Percentiles rank a stretch among this genome's conserved stretches.
phyloP scores from a whole-genome alignment of 2,888 invertebrate species.

The Chorisops tibialis region DNA sequence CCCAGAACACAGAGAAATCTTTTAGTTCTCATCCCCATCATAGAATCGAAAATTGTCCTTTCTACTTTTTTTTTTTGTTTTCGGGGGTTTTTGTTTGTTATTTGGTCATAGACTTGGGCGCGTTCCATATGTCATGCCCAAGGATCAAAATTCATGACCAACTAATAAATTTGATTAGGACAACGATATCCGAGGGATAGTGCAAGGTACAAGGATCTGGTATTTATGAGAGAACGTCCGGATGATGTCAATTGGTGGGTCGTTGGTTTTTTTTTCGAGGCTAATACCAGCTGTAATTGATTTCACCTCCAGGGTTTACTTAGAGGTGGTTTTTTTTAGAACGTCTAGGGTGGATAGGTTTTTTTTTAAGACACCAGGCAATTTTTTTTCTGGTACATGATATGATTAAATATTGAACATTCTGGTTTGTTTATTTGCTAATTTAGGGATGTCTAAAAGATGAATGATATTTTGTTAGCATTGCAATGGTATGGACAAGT shows the following conservation, averaged over 20 bases:
- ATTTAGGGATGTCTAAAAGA: no score
- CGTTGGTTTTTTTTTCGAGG: slow-evolving; percentile 17
- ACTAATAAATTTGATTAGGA: slow-evolving; percentile 35
- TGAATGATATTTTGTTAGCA: no score
- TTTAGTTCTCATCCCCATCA: no score
- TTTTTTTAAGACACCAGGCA: not conserved
- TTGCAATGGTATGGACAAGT: no score
- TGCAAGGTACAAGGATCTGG: not conserved
- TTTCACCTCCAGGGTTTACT: slow-evolving; percentile 32
- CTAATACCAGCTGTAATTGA: slow-evolving; percentile 34
- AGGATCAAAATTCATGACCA: slow-evolving; percentile 35
- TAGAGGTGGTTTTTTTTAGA: slow-evolving; percentile 9
- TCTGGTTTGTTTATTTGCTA: no score
- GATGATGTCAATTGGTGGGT: slow-evolving; percentile 16
- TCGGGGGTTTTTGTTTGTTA: slow-evolving; percentile 22
- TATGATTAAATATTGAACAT: slow-evolving; percentile 11
- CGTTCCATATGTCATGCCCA: slow-evolving; percentile 27
- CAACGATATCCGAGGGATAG: slow-evolving; percentile 28
- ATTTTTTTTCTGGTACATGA: slow-evolving; percentile 4
- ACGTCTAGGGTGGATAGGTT: not conserved
- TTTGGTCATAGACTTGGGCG: slow-evolving; percentile 17
- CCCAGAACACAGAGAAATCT: not conserved
- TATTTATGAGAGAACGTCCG: not conserved
- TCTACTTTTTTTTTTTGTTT: not conserved
- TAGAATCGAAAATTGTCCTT: slow-evolving; percentile 4